phyloP scores from a whole-genome alignment of 2,888 invertebrate genomes.

The Ctenicera cuprea region DNA sequence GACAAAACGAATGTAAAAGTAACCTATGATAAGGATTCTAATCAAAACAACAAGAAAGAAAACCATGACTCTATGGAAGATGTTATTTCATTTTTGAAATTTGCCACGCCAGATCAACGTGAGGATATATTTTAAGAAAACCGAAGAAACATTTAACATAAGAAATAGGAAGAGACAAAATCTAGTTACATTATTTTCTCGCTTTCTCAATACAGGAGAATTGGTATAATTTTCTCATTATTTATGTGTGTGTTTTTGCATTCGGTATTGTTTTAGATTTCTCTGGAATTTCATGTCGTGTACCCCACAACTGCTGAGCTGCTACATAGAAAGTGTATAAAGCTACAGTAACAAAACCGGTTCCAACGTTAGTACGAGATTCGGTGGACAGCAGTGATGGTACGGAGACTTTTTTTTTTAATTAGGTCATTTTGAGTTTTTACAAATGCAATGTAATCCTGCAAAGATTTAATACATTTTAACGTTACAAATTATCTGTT shows the following conservation, averaged over 20 bases:
- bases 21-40: too few species aligned
- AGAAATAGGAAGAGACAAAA: constrained; percentile 1
- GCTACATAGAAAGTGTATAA: neutral
- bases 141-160: constrained; percentile 7
- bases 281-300: neutral
- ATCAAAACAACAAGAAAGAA: too few species aligned
- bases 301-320: neutral
- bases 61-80: neutral
- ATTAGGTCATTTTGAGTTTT: neutral
- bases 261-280: neutral
- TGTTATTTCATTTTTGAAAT: constrained; percentile 10
- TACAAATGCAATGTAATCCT: too few species aligned
- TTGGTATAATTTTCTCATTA: too few species aligned
- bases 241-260: too few species aligned
- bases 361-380: neutral
- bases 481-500: too few species aligned
- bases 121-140: constrained; percentile 13
- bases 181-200: too few species aligned
- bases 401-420: neutral
- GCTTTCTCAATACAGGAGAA: too few species aligned
- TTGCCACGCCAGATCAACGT: neutral
- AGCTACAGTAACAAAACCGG: neutral
- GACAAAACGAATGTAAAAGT: too few species aligned
- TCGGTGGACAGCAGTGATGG: neutral
- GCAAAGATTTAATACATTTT: too few species aligned